phyloP scores from a whole-genome alignment of 2,888 invertebrate species.

The Leptinotarsa juncta region DNA sequence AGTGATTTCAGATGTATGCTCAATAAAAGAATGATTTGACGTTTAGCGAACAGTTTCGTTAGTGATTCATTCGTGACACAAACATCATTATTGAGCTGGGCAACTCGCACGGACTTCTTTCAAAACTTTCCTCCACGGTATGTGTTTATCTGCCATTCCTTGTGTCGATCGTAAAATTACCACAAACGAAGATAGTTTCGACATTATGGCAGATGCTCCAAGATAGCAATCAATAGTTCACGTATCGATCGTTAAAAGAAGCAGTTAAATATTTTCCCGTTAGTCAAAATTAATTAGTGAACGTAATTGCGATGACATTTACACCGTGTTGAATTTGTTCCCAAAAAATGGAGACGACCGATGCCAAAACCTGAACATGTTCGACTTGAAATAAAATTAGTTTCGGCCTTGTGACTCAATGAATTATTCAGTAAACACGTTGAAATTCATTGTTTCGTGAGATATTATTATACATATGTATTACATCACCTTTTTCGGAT shows the following conservation, averaged over 20 bases:
- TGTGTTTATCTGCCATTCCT: too few species aligned
- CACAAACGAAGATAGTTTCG: background rate
- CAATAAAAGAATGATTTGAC: too few species aligned
- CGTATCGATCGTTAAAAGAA: background rate
- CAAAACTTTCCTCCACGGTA: too few species aligned
- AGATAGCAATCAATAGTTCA: background rate
- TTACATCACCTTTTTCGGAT: constrained; percentile 2
- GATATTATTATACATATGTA: constrained; percentile 9
- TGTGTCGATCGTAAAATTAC: background rate
- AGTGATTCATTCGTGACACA: too few species aligned
- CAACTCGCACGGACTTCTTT: too few species aligned
- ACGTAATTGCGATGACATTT: constrained; percentile 15
- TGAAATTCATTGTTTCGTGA: constrained; percentile 16
- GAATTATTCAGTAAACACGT: constrained; percentile 12
- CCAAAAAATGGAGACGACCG: constrained; percentile 3
- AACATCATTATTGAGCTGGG: too few species aligned
- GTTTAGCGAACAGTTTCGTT: too few species aligned
- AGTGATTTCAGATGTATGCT: too few species aligned
- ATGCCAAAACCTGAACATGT: constrained; percentile 16
- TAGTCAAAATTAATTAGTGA: constrained; percentile 5
- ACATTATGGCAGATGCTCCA: background rate
- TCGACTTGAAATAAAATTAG: constrained; percentile 9
- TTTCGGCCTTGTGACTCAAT: background rate
- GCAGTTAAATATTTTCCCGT: background rate
- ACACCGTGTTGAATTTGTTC: constrained; percentile 18